Conservation (phyloP, 2,113 vertebrate genomes). For the Eleginops maclovinus region DNA sequence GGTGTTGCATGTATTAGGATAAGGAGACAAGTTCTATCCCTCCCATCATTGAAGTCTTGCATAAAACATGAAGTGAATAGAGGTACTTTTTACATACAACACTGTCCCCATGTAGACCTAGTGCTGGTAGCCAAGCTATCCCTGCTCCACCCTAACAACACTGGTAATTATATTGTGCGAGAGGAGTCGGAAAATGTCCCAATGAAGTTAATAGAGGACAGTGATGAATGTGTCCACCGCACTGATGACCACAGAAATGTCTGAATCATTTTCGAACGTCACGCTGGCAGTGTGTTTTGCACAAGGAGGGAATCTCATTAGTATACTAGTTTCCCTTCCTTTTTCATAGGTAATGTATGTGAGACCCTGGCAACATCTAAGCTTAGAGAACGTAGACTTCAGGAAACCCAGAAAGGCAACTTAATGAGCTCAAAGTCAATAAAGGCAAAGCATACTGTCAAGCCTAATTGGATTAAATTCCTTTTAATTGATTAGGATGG, state of each 20-base stretch:
- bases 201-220: constrained; percentile 49
- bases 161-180: constrained; percentile 52
- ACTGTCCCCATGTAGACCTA: not conserved
- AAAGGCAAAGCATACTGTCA: constrained; percentile 27
- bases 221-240: constrained; percentile 54
- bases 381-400: constrained; percentile 40
- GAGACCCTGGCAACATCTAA: not conserved
- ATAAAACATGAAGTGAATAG: not conserved
- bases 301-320: constrained; percentile 70
- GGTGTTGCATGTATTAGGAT: not conserved
- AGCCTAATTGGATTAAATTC: constrained; percentile 61
- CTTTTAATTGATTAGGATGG: constrained; percentile 67
- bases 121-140: constrained; percentile 14
- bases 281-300: constrained; percentile 55
- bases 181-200: constrained; percentile 60
- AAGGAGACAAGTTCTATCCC: not conserved
- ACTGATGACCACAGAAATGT: constrained; percentile 74
- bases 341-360: constrained; percentile 52
- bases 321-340: constrained; percentile 54
- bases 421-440: constrained; percentile 55
- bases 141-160: constrained; percentile 51
- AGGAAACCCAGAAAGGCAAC: constrained; percentile 34
- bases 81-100: constrained; percentile 18
- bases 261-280: constrained; percentile 69
- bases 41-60: not conserved